Evolutionary conservation across 2,888 invertebrate genomes (phyloP), one percentile per base, ranked within the genome.

Genomic region (Cheilosia scutellata): DNA sequence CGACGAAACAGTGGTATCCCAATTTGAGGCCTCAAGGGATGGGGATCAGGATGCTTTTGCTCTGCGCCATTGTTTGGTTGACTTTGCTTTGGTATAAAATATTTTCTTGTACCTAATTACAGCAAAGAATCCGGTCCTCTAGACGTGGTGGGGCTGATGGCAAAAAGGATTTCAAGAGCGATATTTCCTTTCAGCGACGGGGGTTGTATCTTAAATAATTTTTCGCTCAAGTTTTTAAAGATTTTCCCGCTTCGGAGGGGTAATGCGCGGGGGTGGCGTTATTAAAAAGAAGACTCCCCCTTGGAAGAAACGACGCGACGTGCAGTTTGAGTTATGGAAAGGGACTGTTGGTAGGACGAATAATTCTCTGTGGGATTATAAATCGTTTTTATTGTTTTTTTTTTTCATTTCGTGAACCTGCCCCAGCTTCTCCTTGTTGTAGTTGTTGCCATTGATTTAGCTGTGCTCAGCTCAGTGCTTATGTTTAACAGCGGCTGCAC

Each of bases 91-190:
- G 20, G 5, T 60, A 47, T 55, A 78, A 72, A 78, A 72, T 83
- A 83, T 72, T 68, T 83, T 51, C 51, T 63, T 78, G 78, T 78
- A 71, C 71, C 86, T 86, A 86, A 86, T 86, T 86, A 86, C 62
- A 53, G 49, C 60, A 60, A 62, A 62, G 86, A 63, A 86, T 86
- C 76, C 62, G 44, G 44, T 72, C 7, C 66, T 33, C 33, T 72
- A 82, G 82, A 86, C 76, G 49, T 57, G 86, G 66, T 44, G 86
- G 7, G 37, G 62, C 66, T 71, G 72, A 71, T 0, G 44, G 33
- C 33, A 33, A 75, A 75, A 71, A 60, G 75, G 75, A 75, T 75
- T 76, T 71, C 33, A 79, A 68, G 49, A 55, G 27, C 49, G 57
- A 74, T 74, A 75, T 82, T 71, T 66, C 55, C 71, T 62, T 76